phyloP scores from a whole-genome alignment of 2,888 invertebrate species.

The Tetragonula carbonaria region DNA sequence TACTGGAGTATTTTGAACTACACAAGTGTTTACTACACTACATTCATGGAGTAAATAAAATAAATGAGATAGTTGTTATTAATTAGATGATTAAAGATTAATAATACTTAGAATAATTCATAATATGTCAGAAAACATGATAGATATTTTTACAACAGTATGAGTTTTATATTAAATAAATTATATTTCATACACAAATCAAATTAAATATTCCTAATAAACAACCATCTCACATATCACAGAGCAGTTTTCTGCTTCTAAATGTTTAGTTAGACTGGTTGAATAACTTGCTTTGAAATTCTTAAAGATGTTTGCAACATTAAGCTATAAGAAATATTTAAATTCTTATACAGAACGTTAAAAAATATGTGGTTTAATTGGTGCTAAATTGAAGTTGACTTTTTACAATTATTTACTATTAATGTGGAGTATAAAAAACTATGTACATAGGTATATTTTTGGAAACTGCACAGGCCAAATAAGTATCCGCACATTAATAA shows the following conservation, averaged over 20 bases:
- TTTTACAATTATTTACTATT: conserved; percentile 73
- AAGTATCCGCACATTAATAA: conserved; percentile 57
- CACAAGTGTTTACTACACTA: conserved; percentile 62
- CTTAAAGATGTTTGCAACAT: conserved; percentile 71
- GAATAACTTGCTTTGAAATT: conserved; percentile 73
- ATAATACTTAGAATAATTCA: conserved; percentile 22
- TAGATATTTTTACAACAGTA: conserved; percentile 11
- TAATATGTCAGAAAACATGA: conserved; percentile 23
- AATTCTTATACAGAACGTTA: conserved; percentile 68
- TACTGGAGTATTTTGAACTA: conserved; percentile 68
- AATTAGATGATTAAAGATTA: conserved; percentile 44
- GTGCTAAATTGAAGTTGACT: conserved; percentile 55
- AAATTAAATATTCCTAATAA: conserved; percentile 46
- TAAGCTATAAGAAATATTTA: conserved; percentile 72
- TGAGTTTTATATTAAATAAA: conserved; percentile 26
- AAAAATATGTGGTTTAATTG: conserved; percentile 62
- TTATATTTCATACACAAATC: conserved; percentile 18
- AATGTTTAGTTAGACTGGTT: conserved; percentile 65
- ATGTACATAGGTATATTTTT: conserved; percentile 78
- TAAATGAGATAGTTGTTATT: conserved; percentile 60
- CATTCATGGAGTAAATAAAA: conserved; percentile 66
- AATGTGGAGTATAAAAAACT: conserved; percentile 81
- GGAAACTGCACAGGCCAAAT: conserved; percentile 70
- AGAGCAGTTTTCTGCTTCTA: conserved; percentile 70
- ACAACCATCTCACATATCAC: conserved; percentile 78